A percentile compares a stretch with the other conserved stretches of the same genome.
Evolutionary conservation across 2,888 invertebrate genomes (phyloP).

Genomic region (Ametastegia equiseti): DNA sequence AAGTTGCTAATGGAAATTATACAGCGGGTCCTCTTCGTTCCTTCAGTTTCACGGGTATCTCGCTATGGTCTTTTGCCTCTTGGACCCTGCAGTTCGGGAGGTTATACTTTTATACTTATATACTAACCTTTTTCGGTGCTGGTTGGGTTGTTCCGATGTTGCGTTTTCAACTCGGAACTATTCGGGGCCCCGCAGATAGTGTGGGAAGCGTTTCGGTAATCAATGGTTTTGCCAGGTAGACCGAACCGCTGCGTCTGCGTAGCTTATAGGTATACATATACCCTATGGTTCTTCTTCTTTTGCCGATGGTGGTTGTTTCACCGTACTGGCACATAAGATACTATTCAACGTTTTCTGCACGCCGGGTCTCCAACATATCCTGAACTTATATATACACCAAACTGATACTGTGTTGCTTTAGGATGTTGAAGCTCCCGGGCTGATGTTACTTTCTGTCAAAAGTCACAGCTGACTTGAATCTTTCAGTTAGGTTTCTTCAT

Average conservation of each 20-base stretch:
- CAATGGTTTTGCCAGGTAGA: conserved; percentile 75
- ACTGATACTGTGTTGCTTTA: conserved; percentile 39
- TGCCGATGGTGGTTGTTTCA: conserved; percentile 30
- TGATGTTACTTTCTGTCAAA: neutral
- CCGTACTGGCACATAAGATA: neutral
- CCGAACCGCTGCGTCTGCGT: conserved; percentile 47
- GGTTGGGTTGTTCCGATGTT: conserved; percentile 39
- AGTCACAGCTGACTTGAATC: conserved; percentile 12
- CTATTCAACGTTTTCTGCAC: conserved; percentile 21
- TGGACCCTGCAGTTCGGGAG: conserved; percentile 17
- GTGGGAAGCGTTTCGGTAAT: conserved; percentile 75
- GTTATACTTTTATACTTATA: conserved; percentile 46
- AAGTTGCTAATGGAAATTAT: conserved; percentile 73
- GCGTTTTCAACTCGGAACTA: conserved; percentile 46
- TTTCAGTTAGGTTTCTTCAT: too few relatives aligned
- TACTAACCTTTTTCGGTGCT: conserved; percentile 35
- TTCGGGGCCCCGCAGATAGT: conserved; percentile 60
- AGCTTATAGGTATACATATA: too few relatives aligned
- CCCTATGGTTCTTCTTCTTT: conserved; percentile 33
- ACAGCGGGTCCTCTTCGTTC: conserved; percentile 64
- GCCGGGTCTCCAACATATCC: conserved; percentile 32
- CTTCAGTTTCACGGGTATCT: neutral
- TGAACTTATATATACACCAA: too few relatives aligned
- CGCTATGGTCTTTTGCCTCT: conserved; percentile 30
- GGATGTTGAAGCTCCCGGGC: neutral